Percentiles rank a stretch among this genome's conserved stretches.
Conservation (phyloP, 2,113 vertebrate genomes). For the Atlantisia rogersi region DNA sequence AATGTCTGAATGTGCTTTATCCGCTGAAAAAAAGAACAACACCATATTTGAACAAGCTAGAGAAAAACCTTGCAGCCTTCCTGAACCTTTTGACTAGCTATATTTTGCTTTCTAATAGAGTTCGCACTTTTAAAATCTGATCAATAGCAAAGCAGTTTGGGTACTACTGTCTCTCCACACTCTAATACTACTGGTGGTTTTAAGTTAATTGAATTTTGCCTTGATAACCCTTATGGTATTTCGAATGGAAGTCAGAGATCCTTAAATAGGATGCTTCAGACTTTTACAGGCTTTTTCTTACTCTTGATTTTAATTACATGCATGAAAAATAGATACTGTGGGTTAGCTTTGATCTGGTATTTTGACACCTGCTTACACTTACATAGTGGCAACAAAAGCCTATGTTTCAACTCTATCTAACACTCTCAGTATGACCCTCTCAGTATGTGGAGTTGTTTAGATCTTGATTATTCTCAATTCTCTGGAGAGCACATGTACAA, state of each 20-base stretch:
- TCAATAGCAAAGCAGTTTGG: neutral
- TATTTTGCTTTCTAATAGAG: neutral
- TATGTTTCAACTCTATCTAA: neutral
- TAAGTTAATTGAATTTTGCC: slow-evolving; percentile 20
- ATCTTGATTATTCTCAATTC: neutral
- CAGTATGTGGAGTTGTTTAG: neutral
- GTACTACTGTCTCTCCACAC: neutral
- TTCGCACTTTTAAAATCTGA: neutral
- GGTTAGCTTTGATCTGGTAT: neutral
- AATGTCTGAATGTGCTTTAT: neutral
- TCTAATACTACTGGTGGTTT: neutral
- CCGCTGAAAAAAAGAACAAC: neutral
- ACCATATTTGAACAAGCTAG: neutral
- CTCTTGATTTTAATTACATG: neutral
- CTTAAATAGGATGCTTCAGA: neutral
- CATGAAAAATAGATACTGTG: neutral
- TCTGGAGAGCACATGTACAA: neutral
- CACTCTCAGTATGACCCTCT: neutral
- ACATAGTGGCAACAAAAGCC: neutral
- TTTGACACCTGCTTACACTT: neutral
- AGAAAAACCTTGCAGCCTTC: neutral
- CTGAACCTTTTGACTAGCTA: neutral
- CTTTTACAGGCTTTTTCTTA: neutral
- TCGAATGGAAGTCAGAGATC: neutral
- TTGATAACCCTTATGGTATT: slow-evolving; percentile 3